Evolutionary conservation across 2,888 invertebrate species (phyloP).

Genomic region (Euplexia lucipara): DNA sequence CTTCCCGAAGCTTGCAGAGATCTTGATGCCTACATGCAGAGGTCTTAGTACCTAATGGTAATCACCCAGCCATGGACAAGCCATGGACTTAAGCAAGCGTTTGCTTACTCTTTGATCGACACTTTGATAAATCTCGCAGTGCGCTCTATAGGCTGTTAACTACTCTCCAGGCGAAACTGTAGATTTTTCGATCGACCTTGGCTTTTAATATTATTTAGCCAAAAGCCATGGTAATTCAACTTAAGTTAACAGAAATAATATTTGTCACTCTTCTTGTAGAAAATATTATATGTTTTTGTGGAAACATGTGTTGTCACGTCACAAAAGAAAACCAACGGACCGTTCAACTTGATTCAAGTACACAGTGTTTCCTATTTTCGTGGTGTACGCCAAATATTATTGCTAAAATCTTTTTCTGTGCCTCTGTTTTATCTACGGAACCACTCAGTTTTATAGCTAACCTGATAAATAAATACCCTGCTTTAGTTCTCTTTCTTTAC

Average conservation of each 20-base stretch:
- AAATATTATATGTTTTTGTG: conserved; percentile 4
- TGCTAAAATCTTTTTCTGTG: conserved; percentile 7
- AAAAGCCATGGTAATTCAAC: no score
- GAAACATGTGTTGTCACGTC: conserved; percentile 23
- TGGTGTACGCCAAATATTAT: conserved; percentile 23
- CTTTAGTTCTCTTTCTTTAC: conserved; percentile 21
- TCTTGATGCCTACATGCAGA: no score
- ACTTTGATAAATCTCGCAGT: no score
- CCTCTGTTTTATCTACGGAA: conserved; percentile 40
- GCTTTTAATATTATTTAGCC: no score
- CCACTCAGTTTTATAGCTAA: conserved; percentile 53
- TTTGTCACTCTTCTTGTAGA: not conserved
- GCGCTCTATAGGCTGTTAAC: no score
- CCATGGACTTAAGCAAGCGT: no score
- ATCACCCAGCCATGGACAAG: no score
- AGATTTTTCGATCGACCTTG: no score
- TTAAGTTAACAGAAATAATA: not conserved
- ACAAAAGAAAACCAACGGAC: conserved; percentile 24
- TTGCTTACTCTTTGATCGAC: no score
- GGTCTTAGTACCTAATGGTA: no score
- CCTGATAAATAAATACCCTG: conserved; percentile 15
- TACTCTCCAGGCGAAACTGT: no score
- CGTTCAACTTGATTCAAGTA: conserved; percentile 24
- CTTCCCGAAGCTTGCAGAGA: no score
- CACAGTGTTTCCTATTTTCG: conserved; percentile 13